Conservation (phyloP, 2,113 vertebrate genomes). For the Solea senegalensis region DNA sequence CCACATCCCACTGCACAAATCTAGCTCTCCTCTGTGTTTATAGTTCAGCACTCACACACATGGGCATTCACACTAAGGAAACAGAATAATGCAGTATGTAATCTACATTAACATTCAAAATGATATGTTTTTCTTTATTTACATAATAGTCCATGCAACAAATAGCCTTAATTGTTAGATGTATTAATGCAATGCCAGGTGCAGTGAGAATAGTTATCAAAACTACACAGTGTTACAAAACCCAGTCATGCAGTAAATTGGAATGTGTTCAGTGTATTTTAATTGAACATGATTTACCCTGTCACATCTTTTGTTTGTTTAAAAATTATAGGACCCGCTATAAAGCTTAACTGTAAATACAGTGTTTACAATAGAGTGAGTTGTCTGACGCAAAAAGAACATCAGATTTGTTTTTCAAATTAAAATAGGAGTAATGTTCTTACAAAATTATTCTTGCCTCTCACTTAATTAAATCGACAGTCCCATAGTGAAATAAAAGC, state of each 20-base stretch:
- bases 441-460: slow-evolving; percentile 36
- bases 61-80: too few species aligned
- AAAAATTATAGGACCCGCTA: too few species aligned
- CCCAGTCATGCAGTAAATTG: too few species aligned
- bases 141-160: not conserved
- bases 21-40: not conserved
- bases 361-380: slow-evolving; percentile 13
- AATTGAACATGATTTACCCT: too few species aligned
- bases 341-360: too few species aligned
- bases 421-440: slow-evolving; percentile 40
- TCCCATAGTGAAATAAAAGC: slow-evolving; percentile 24
- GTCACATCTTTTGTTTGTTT: too few species aligned
- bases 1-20: not conserved
- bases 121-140: slow-evolving; percentile 7
- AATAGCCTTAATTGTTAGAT: not conserved
- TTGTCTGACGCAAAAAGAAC: slow-evolving; percentile 20
- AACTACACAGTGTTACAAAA: too few species aligned
- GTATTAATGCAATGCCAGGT: slow-evolving; percentile 11
- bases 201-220: not conserved
- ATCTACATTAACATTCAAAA: not conserved
- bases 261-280: too few species aligned
- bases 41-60: too few species aligned
- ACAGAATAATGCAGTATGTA: not conserved
- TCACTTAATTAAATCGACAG: slow-evolving; percentile 41
- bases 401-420: slow-evolving; percentile 17